Evolutionary conservation across 2,797 vertebrate genomes (phyloP).

Genomic region (Luscinia luscinia): DNA sequence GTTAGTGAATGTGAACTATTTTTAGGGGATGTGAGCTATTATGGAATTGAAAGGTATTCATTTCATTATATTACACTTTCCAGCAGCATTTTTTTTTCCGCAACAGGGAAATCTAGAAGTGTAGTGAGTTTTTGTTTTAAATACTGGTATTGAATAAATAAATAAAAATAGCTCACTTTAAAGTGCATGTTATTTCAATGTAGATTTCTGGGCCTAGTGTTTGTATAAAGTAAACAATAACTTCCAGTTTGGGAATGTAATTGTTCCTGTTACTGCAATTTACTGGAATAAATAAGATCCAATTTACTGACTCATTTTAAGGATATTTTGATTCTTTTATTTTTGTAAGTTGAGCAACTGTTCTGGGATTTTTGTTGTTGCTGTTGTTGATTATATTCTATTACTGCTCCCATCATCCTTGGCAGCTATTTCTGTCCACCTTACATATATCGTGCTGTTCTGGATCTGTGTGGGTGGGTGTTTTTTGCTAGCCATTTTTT

Average conservation of each 20-base stretch:
- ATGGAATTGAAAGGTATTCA: neutral
- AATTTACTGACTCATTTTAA: neutral
- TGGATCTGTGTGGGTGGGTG: neutral
- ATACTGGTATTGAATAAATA: neutral
- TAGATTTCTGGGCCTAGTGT: neutral
- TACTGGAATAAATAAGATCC: slow-evolving; percentile 1
- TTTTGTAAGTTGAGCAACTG: neutral
- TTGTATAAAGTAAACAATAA: slow-evolving; percentile 8
- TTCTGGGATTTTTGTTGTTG: neutral
- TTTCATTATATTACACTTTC: neutral
- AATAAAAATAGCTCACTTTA: neutral
- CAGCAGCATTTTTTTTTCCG: neutral
- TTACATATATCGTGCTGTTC: neutral
- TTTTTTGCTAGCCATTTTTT: slow-evolving; percentile 17
- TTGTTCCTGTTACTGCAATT: neutral
- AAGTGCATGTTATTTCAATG: neutral
- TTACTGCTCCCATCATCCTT: neutral
- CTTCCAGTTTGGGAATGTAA: neutral
- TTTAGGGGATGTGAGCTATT: neutral
- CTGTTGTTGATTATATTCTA: slow-evolving; percentile 7
- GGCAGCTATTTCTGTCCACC: slow-evolving; percentile 13
- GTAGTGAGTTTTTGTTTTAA: neutral
- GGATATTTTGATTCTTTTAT: neutral
- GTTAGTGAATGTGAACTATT: neutral
- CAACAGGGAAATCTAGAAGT: neutral